Base-by-base conservation (phyloP, 2,888 invertebrate genomes). In the Amorpha juglandis region DNA sequence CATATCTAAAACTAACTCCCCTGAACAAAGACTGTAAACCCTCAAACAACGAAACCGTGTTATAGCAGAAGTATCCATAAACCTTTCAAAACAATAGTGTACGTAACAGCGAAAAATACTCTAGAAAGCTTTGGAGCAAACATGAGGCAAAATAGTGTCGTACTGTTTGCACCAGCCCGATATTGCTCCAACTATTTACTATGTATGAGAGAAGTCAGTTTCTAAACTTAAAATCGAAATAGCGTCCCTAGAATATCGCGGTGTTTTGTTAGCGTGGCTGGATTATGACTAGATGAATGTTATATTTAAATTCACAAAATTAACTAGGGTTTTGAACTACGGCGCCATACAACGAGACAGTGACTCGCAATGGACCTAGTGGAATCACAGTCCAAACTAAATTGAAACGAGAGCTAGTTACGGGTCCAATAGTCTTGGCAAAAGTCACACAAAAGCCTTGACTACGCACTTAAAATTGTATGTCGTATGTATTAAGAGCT, bases 171-270 rank as follows among this genome's bases (percentile, higher is more conserved):
- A 21, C 68, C 50, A 55, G 52, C 48, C 72, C 78, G 77, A 78
- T 78, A 77, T 78, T 64, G 64, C 70, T 69, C 62, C 53, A 69
- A 67, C 73, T 71, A 79, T 80, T 76, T 72, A 75, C 72, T 80
- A 80, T 79, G 79, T 79, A 80, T 80, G 76, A 77, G 76, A 65
- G 68, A 19, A 19, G 51, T 38, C 52, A 52, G 58, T 38, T 42
- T 58, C 58, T 19, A 53, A 53, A 42, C 58, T 58, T 42, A 19
- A 58, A 35, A 12, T 21, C 19, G 42, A 42, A 35, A 42, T 58
- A 42, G 42, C 58, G 42, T 58, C 58, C 58, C n/a, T 42, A 1
- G 14, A 42, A 11, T 58, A 16, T 38, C 27, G 4, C 27, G 1
- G 27, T 27, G 4, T 27, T 27, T 27, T 27, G 27, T 27, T 27